Conservation (phyloP, 2,888 invertebrate genomes). For the Amphipoea lucens region DNA sequence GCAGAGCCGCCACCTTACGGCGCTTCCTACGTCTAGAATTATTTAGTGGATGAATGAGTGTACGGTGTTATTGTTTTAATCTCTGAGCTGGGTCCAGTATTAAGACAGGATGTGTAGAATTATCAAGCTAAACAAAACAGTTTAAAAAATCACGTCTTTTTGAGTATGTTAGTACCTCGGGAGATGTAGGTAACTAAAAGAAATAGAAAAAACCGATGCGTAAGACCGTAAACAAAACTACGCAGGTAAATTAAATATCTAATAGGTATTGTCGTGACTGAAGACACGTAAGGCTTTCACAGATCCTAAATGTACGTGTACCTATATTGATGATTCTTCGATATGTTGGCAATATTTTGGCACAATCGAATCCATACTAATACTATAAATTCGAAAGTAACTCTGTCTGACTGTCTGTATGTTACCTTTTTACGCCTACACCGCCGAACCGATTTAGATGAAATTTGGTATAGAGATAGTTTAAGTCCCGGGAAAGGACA, state of each 20-base stretch:
- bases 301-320: background rate
- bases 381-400: no score
- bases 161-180: background rate
- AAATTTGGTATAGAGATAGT: no score
- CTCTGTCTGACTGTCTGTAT: no score
- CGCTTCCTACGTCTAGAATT: conserved; percentile 72
- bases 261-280: background rate
- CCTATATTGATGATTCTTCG: background rate
- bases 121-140: background rate
- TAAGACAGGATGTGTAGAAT: conserved; percentile 14
- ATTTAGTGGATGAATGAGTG: conserved; percentile 68
- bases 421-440: no score
- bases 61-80: conserved; percentile 56
- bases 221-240: background rate
- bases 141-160: background rate
- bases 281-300: background rate
- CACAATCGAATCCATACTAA: background rate
- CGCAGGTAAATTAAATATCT: background rate
- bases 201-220: background rate
- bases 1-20: conserved; percentile 77
- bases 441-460: no score
- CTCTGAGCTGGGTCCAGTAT: conserved; percentile 8
- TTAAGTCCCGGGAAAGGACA: no score
- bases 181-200: background rate
- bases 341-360: background rate